Base-by-base conservation (phyloP, 2,888 invertebrate genomes). In the Lydus trimaculatus region DNA sequence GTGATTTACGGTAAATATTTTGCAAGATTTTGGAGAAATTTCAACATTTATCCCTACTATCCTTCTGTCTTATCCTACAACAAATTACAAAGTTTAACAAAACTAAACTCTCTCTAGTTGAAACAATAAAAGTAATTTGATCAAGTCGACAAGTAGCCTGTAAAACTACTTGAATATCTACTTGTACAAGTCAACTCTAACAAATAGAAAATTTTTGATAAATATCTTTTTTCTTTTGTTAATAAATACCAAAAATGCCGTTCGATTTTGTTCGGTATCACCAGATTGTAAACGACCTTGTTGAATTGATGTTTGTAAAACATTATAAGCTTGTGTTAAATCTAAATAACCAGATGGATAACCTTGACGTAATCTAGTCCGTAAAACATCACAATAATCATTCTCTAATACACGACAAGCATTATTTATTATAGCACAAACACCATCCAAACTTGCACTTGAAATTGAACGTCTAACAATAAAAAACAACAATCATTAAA, bases 401-500 rank as follows among this genome's bases (percentile, higher is more conserved):
- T 93, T 92, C 87, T 99, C 98, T 69, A 99, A 87, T 72, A 94
- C 90, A 0, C 94, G 90, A 77, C 94, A 92, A 5, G 94, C 95
- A 84, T 97, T 96, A 87, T 99, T 99, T 31, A 99, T 91, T 77
- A 97, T 95, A 2, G 96, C 98, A 87, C 99, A 99, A 59, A 96
- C 93, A 63, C 97, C 98, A 85, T 99, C 98, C 68, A 98, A 90
- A 82, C 95, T 97, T 81, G 94, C 94, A 75, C 94, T 95, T 7
- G 94, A 92, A 75, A 97, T 88, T n/a, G 96, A 93, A 73, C 99
- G 92, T 75, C 97, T 95, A 82, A 43, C 80, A 79, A 66, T 52
- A 67, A 61, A 72, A 58, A 71, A 65, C 36, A n/a, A 7, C 1
- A 31, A 56, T 28, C 17, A 61, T n/a, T n/a, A n/a, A n/a, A n/a